Base-by-base conservation (phyloP, 2,113 vertebrate species). In the Thomomys bottae region DNA sequence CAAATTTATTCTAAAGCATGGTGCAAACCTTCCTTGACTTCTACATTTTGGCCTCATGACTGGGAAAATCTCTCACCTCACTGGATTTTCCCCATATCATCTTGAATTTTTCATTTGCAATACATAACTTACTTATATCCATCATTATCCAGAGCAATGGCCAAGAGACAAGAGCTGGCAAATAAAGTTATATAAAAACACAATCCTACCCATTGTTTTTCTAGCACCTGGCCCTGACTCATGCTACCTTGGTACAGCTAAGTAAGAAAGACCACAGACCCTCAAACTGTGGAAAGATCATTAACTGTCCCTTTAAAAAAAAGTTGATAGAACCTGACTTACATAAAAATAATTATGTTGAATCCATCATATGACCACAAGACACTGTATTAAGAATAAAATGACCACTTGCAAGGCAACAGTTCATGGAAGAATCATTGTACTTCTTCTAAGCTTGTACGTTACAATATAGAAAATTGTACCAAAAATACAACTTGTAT, bases 11-110 rank as follows among this genome's bases (percentile, higher is more conserved):
- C 34, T 26, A 0, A 24, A 91, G 40, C 45, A 24, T 6, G 3
- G 10, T 10, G 2, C 34, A 79, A 40, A n/a, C 0, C 12, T 84
- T 84, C 26, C 24, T 79, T 20, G 36, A 11, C 40, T 66, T 70
- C 67, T 67, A 5, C 8, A 81, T 77, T 21, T 70, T 61, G 14
- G 11, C 21, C 34, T 20, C 1, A 12, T 34, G 36, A 54, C 17
- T 80, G 59, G 21, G 18, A 87, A 91, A 63, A 76, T 70, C 42
- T 8, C 11, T 57, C 32, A 84, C 57, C 94, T 78, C 82, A 26
- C 64, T 80, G n/a, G 8, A 40, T 68, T 79, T 94, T 84, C 70
- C 45, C 38, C 73, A 59, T 7, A 73, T 3, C 11, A 18, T 42
- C 45, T 78, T 75, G 70, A 63, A 36, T 26, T 8, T 84, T 87